These are phyloP conservation scores for Agriopis marginaria DNA, from an alignment of 2,888 invertebrate genomes.

Conservation along the genomic window DNA sequence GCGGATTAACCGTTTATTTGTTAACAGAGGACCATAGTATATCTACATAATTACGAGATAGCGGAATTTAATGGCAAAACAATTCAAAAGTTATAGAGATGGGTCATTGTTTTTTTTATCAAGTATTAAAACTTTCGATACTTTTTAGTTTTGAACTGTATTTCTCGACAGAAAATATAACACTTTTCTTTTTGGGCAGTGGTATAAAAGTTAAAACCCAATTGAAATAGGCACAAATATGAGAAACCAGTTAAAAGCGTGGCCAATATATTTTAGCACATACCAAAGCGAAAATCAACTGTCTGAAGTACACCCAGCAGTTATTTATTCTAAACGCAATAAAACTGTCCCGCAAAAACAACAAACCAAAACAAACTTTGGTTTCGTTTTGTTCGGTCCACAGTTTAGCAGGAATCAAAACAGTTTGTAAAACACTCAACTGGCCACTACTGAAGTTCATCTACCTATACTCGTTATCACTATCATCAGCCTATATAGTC, in stretches of 20 bases:
- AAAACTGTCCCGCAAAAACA: slow-evolving; percentile 23
- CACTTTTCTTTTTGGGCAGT: neutral
- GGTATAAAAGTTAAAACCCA: neutral
- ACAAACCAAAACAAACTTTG: slow-evolving; percentile 13
- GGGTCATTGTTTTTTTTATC: no score
- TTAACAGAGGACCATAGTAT: no score
- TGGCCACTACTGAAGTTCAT: neutral
- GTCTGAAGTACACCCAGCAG: neutral
- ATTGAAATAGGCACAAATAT: neutral
- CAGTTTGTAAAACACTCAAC: slow-evolving; percentile 6
- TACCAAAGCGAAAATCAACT: neutral
- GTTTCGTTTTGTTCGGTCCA: slow-evolving; percentile 3
- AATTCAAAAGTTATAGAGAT: no score
- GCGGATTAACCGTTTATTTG: no score
- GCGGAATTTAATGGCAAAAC: no score
- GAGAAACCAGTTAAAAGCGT: neutral
- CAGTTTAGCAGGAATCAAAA: neutral
- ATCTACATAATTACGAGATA: no score
- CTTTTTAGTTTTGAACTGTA: no score
- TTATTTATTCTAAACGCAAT: slow-evolving; percentile 17
- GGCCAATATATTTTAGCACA: neutral
- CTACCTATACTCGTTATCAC: no score
- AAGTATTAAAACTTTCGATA: no score
- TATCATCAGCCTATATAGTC: no score
- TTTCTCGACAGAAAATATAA: no score